phyloP scores from a whole-genome alignment of 2,797 vertebrate genomes.

The Mus caroli region DNA sequence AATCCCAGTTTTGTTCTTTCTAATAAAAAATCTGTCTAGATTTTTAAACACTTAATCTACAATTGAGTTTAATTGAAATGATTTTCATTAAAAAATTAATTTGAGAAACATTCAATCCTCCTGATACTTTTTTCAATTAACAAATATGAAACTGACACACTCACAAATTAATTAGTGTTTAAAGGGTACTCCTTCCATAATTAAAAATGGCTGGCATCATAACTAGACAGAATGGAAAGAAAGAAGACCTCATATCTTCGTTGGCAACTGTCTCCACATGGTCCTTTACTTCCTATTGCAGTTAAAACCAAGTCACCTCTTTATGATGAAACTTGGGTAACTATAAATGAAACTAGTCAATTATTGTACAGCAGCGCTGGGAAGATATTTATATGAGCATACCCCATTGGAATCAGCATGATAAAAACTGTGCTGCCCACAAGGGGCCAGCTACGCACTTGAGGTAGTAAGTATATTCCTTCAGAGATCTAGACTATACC shows the following conservation, averaged over 20 bases:
- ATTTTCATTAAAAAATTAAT: slow-evolving; percentile 83
- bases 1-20: slow-evolving; percentile 74
- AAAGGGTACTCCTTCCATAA: slow-evolving; percentile 64
- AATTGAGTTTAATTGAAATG: slow-evolving; percentile 75
- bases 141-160: slow-evolving; percentile 70
- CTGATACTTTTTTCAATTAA: slow-evolving; percentile 79
- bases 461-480: background rate
- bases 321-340: background rate
- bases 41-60: slow-evolving; percentile 78
- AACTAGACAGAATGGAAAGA: background rate
- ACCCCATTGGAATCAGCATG: background rate
- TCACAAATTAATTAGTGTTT: slow-evolving; percentile 75
- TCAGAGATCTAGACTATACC: slow-evolving; percentile 2
- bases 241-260: background rate
- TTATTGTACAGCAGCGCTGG: background rate
- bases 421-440: background rate
- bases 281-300: slow-evolving; percentile 11
- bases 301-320: background rate
- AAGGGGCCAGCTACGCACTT: background rate
- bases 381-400: background rate
- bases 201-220: slow-evolving; percentile 54
- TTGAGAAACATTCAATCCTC: slow-evolving; percentile 80
- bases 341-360: background rate
- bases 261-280: background rate
- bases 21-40: slow-evolving; percentile 70